These are phyloP conservation scores for Oscheius sp. DNA, from an alignment of 2,888 invertebrate species.

Conservation along the genomic window DNA sequence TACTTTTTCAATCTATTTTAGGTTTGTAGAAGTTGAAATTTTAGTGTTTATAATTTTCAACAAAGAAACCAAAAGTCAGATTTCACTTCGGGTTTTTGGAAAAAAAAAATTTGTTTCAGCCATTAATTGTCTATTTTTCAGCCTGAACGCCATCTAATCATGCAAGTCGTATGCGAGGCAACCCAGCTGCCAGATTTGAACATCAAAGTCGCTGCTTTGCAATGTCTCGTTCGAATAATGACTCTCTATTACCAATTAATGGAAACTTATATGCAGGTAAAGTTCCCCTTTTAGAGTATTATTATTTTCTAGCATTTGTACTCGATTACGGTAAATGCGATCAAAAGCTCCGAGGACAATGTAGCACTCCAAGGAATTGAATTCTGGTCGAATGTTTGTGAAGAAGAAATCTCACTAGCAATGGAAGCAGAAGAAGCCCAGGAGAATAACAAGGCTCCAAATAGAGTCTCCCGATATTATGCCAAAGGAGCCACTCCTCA, in stretches of 20 bases:
- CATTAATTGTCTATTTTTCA: conserved; percentile 68
- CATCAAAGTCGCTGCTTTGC: conserved; percentile 93
- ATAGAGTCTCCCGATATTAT: conserved; percentile 90
- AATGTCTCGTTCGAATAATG: conserved; percentile 97
- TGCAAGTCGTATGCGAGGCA: conserved; percentile 99
- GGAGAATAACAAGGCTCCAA: conserved; percentile 92
- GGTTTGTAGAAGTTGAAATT: too few relatives aligned
- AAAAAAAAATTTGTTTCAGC: not conserved
- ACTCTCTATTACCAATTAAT: conserved; percentile 97
- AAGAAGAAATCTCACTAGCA: conserved; percentile 95
- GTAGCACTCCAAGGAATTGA: conserved; percentile 83
- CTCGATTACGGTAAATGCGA: conserved; percentile 93
- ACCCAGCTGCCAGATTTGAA: conserved; percentile 90
- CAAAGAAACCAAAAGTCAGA: too few relatives aligned
- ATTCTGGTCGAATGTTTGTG: conserved; percentile 99
- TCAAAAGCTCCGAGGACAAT: conserved; percentile 95
- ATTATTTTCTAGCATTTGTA: conserved; percentile 35
- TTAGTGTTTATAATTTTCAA: too few relatives aligned
- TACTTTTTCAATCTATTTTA: too few relatives aligned
- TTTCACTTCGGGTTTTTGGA: too few relatives aligned
- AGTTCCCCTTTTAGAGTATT: not conserved
- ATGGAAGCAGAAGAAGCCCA: conserved; percentile 89
- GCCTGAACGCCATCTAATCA: conserved; percentile 95
- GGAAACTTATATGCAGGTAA: conserved; percentile 98
- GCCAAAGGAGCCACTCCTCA: conserved; percentile 97